phyloP scores from a whole-genome alignment of 1,140 invertebrate species.

The Bombus polaris region DNA sequence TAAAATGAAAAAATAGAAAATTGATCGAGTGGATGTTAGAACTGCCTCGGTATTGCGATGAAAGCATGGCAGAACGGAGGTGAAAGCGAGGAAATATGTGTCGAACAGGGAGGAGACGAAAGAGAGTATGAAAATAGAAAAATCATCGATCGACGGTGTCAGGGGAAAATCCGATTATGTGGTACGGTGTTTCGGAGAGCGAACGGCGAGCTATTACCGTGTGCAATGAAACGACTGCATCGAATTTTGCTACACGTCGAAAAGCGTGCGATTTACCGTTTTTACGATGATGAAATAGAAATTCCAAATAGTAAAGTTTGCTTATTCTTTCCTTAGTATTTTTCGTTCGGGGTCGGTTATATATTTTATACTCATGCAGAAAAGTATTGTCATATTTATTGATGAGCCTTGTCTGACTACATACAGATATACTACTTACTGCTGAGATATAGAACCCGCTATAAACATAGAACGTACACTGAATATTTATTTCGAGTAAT shows the following conservation, averaged over 20 bases:
- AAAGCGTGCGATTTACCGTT: not conserved
- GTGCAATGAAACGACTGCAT: slow-evolving; percentile 6
- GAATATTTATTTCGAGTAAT: too few relatives aligned
- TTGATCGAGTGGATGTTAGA: not conserved
- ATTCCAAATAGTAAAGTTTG: not conserved
- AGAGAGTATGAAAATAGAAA: slow-evolving; percentile 1
- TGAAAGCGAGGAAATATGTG: too few relatives aligned
- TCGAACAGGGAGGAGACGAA: not conserved
- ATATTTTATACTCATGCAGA: not conserved
- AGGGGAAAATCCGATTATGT: slow-evolving; percentile 2
- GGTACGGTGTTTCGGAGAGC: not conserved
- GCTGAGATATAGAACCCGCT: not conserved
- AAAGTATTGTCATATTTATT: not conserved
- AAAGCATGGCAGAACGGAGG: not conserved
- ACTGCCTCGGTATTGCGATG: not conserved
- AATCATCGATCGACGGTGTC: not conserved
- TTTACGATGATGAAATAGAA: not conserved
- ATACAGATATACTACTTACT: not conserved
- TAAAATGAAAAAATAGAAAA: not conserved
- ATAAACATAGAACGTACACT: too few relatives aligned
- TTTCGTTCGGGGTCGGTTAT: not conserved
- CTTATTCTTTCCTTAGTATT: not conserved
- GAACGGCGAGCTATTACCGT: not conserved
- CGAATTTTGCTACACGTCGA: not conserved
- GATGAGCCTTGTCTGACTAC: too few relatives aligned